Evolutionary conservation across 2,797 vertebrate genomes (phyloP), one percentile per base, ranked within the genome.

Genomic region (Linurgus olivaceus): DNA sequence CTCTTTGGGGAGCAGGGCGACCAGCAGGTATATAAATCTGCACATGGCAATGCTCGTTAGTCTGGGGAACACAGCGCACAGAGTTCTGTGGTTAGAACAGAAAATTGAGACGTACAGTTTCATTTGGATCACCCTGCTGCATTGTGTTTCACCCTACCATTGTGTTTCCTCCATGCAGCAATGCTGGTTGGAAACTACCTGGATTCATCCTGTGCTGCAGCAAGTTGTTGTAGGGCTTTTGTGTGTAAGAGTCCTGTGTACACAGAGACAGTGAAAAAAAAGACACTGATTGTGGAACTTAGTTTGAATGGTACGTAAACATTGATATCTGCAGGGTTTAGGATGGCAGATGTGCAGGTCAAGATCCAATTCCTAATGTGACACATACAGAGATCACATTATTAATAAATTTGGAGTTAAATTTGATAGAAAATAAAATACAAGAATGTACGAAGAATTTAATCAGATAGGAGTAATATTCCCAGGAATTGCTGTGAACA

Each of bases 101-200:
- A 66, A 93, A 76, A 86, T 24, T 0, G 3, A 77, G 73, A 57
- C 24, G 6, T 48, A 55, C 31, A 74, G 35, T 17, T 75, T n/a
- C 9, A 17, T 65, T 82, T 89, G 48, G n/a, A 66, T 91, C 48
- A 44, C 29, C 14, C 31, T 75, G 21, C 38, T 91, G n/a, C 5
- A 3, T 33, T 72, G 31, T 24, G 21, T 86, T 76, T 82, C 42
- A n/a, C n/a, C n/a, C n/a, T 50, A 33, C 24, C 5, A 3, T 33
- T 72, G 31, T 24, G 21, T 86, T 76, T 82, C 42, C 72, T 73
- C 28, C 3, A 2, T 61, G 38, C 52, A 88, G 33, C 45, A 82
- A 2, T 14, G 3, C 13, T 38, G 13, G 5, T 37, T 76, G 50
- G 63, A 80, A 68, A 58, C 35, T 25, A 18, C 15, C 1, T 0